Conservation (phyloP, 1,140 invertebrate genomes). For the Heliconius congener region DNA sequence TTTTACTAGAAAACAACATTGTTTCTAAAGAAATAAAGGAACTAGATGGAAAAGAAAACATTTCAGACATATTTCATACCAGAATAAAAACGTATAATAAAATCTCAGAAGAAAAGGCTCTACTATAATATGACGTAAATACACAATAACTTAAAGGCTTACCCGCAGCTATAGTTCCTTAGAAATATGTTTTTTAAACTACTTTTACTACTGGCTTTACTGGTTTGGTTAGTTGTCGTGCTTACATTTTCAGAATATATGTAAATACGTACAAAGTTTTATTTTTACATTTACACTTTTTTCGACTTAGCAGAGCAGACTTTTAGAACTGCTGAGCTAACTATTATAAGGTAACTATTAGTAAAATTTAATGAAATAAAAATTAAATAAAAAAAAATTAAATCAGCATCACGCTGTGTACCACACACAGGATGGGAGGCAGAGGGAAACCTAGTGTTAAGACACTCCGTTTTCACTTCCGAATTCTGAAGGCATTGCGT, state of each 20-base stretch:
- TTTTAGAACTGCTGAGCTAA: no score
- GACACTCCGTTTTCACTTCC: no score
- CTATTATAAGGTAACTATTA: no score
- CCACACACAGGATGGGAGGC: no score
- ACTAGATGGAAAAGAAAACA: slow-evolving; percentile 4
- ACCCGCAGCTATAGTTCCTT: slow-evolving; percentile 7
- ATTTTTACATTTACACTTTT: no score
- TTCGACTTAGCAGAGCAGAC: no score
- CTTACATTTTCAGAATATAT: neutral
- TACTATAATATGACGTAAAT: slow-evolving; percentile 19
- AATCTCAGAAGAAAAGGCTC: slow-evolving; percentile 25
- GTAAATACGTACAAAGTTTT: neutral
- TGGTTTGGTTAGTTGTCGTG: neutral
- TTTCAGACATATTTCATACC: slow-evolving; percentile 10
- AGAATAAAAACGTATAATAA: slow-evolving; percentile 26
- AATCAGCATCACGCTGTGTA: no score
- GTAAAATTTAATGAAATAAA: no score
- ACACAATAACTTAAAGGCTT: slow-evolving; percentile 27
- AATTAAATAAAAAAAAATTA: no score
- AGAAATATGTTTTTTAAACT: neutral
- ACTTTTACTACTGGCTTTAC: neutral
- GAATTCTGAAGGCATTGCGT: no score
- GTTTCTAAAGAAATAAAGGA: neutral
- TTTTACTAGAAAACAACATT: slow-evolving; percentile 8
- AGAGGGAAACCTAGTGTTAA: no score